Conservation (phyloP, 2,888 invertebrate genomes). For the Oegoconia quadripuncta region DNA sequence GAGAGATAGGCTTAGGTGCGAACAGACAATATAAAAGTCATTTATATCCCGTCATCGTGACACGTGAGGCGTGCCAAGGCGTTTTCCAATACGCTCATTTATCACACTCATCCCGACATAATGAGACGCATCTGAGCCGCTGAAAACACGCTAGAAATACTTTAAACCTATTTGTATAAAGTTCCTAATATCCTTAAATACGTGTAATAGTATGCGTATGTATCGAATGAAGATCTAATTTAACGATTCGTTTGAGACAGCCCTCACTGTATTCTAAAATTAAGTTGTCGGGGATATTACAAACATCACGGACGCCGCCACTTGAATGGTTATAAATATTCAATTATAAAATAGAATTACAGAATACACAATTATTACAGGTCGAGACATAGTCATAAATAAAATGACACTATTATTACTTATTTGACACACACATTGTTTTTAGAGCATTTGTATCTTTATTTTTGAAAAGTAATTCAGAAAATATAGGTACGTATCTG, state of each 20-base stretch:
- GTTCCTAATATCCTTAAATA: constrained; percentile 37
- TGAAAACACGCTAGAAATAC: constrained; percentile 47
- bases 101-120: constrained; percentile 69
- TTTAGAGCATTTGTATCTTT: too few species aligned
- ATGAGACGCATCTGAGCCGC: constrained; percentile 66
- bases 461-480: background rate
- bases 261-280: background rate
- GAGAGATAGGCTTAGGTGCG: constrained; percentile 69
- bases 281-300: too few species aligned
- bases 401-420: too few species aligned
- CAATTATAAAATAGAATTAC: too few species aligned
- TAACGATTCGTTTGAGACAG: background rate
- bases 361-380: too few species aligned
- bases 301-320: too few species aligned
- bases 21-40: constrained; percentile 74
- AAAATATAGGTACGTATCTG: background rate
- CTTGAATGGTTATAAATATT: too few species aligned
- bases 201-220: constrained; percentile 30
- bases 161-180: constrained; percentile 53
- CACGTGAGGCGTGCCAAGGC: constrained; percentile 68
- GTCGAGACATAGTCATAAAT: too few species aligned
- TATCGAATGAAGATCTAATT: constrained; percentile 20
- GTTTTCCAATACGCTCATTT: constrained; percentile 74
- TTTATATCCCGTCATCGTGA: constrained; percentile 72
- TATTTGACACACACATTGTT: too few species aligned